Conservation (phyloP, 2,113 vertebrate species). For the Saimiri boliviensis region DNA sequence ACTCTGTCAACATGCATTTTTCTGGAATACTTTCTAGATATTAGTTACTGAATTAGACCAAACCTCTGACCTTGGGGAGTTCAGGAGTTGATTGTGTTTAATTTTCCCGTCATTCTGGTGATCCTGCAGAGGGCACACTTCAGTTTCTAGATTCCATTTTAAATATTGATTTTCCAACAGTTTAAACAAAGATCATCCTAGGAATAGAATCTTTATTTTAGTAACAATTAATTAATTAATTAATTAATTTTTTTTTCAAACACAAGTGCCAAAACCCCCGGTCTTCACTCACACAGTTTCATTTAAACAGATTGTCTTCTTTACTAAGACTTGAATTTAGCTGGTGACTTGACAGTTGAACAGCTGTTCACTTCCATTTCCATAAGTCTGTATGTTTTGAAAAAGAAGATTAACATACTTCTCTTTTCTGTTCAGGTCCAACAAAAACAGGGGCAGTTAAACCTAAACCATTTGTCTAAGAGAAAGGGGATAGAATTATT, state of each 20-base stretch:
- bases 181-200: slow-evolving; percentile 22
- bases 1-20: not conserved
- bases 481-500: slow-evolving; percentile 47
- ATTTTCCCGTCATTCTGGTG: not conserved
- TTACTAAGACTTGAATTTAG: slow-evolving; percentile 65
- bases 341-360: slow-evolving; percentile 69
- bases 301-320: slow-evolving; percentile 69
- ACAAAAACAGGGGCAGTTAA: slow-evolving; percentile 73
- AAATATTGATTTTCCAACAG: slow-evolving; percentile 21
- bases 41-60: not conserved
- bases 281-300: slow-evolving; percentile 61
- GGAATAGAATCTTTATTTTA: not conserved
- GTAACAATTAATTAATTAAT: not conserved
- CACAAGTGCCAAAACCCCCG: not conserved
- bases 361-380: slow-evolving; percentile 75
- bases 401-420: slow-evolving; percentile 75
- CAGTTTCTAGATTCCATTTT: not conserved
- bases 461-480: slow-evolving; percentile 45
- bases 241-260: not conserved
- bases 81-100: not conserved
- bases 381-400: slow-evolving; percentile 66
- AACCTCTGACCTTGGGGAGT: not conserved
- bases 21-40: not conserved
- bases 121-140: not conserved
- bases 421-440: slow-evolving; percentile 61